Percentiles rank a stretch among this genome's conserved stretches.
phyloP scores from a whole-genome alignment of 2,888 invertebrate genomes.

The Lasioglossum zephyrum region DNA sequence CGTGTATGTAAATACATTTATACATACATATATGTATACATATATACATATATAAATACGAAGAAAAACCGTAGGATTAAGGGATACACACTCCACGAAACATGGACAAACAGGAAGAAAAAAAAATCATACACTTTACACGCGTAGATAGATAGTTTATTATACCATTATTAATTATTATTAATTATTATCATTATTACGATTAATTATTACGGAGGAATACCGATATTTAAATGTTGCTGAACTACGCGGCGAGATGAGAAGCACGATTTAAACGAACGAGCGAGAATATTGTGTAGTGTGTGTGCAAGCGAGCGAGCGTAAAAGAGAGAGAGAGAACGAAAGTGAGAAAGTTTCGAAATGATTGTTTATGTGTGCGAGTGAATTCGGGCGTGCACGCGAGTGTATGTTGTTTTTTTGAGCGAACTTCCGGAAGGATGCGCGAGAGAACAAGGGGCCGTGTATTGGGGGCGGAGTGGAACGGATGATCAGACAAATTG shows the following conservation, averaged over 20 bases:
- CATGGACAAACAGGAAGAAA: conserved; percentile 56
- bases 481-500: conserved; percentile 75
- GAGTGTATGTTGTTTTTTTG: conserved; percentile 60
- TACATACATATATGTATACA: conserved; percentile 78
- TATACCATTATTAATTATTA: conserved; percentile 77
- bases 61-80: conserved; percentile 67
- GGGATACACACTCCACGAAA: conserved; percentile 73
- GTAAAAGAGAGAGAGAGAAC: conserved; percentile 30
- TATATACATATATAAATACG: conserved; percentile 79
- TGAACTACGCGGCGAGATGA: conserved; percentile 71
- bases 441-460: conserved; percentile 71
- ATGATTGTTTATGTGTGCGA: conserved; percentile 37
- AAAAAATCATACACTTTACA: conserved; percentile 74
- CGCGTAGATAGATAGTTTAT: conserved; percentile 82
- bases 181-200: conserved; percentile 76
- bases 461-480: conserved; percentile 80
- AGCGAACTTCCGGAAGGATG: conserved; percentile 61
- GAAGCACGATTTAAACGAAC: conserved; percentile 54
- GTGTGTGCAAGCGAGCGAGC: not conserved
- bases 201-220: conserved; percentile 76
- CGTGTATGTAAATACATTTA: conserved; percentile 79
- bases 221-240: conserved; percentile 83
- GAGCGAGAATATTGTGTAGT: conserved; percentile 46
- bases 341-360: conserved; percentile 36
- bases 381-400: not conserved